Evolutionary conservation across 2,888 invertebrate species (phyloP), one percentile per base, ranked within the genome.

Genomic region (Helicoverpa assulta): DNA sequence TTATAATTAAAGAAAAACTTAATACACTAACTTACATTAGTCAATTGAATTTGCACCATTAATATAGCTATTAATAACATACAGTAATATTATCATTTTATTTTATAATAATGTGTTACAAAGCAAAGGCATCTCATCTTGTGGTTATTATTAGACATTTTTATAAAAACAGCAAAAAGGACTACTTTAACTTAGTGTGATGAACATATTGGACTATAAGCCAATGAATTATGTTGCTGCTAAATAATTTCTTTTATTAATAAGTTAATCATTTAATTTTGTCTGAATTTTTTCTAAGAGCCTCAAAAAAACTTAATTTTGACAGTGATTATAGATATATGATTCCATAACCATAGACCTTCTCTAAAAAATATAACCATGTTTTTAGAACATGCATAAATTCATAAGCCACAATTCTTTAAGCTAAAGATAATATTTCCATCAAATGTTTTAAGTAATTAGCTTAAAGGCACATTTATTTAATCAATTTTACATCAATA

Each of bases 1-100:
- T 77, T 80, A 69, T 66, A 71, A 66, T 80, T 51, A 72, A 67
- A 69, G 70, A 71, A 70, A 37, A 79, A 72, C 79, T 80, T 80
- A 80, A 70, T 71, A 75, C 21, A 53, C 67, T 70, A 67, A 72
- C 65, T 73, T 73, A 76, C 3, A 66, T 47, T 62, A 81, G 57
- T 73, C 55, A 73, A 63, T 66, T 79, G 67, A 68, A 76, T 76
- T 79, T 70, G 73, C 76, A 81, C 69, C 61, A 58, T 60, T 61
- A 58, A 26, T 57, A 10, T 40, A n/a, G 47, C 16, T 47, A 47
- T 47, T 47, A 47, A 33, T 55, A n/a, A 59, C 51, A 10, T 43
- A 70, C 56, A 47, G 52, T 26, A 69, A 68, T 56, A 57, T 47
- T 55, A 55, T 58, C 61, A 14, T n/a, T 53, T n/a, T 47, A 55